Conservation (phyloP, 2,888 invertebrate genomes). For the Acronicta leporina region DNA sequence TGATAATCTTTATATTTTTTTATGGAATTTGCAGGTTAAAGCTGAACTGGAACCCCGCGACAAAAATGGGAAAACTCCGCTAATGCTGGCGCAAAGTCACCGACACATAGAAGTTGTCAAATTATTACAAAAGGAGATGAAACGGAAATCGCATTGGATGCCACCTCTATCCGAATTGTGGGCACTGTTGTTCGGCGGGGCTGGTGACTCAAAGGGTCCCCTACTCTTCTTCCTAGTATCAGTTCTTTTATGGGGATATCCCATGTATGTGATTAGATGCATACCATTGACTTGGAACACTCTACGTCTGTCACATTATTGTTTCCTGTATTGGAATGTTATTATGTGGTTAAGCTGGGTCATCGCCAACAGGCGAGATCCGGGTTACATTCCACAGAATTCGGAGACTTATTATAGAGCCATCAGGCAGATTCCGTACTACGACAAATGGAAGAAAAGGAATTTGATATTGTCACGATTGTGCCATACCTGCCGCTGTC, state of each 20-base stretch:
- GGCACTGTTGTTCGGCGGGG: conserved; percentile 96
- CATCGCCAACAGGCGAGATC: conserved; percentile 96
- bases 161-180: conserved; percentile 96
- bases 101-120: conserved; percentile 95
- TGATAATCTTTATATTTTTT: too few species aligned
- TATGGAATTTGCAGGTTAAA: conserved; percentile 90
- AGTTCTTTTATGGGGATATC: conserved; percentile 97
- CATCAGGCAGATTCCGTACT: conserved; percentile 97
- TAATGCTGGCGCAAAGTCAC: conserved; percentile 96
- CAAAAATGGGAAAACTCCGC: conserved; percentile 97
- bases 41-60: conserved; percentile 96
- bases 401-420: conserved; percentile 97
- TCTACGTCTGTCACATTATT: conserved; percentile 95
- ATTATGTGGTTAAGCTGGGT: conserved; percentile 98
- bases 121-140: conserved; percentile 94
- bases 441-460: conserved; percentile 97
- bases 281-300: conserved; percentile 97
- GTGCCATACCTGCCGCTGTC: conserved; percentile 97
- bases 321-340: conserved; percentile 96
- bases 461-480: conserved; percentile 94
- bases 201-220: conserved; percentile 97
- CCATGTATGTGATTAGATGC: conserved; percentile 97
- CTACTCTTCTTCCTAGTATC: conserved; percentile 95
- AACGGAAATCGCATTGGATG: conserved; percentile 95
- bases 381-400: conserved; percentile 96